Base-by-base conservation (phyloP, 2,888 invertebrate genomes). In the Oligia latruncula region DNA sequence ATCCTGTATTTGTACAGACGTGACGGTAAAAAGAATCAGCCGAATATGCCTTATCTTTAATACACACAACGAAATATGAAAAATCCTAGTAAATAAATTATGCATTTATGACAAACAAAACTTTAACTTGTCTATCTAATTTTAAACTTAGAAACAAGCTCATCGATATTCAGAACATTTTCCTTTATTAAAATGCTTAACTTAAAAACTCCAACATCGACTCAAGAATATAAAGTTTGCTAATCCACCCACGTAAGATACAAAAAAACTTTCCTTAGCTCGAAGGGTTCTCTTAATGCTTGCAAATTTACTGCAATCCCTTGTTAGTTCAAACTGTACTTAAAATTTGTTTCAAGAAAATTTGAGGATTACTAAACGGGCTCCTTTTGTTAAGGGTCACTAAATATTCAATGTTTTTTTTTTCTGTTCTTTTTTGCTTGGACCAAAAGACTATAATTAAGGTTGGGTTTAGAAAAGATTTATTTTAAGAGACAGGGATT, bases 201-300 rank as follows among this genome's bases (percentile, higher is more conserved):
- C 60, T 60, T 60, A 46, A 17, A 73, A 72, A 81, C 60, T 82
- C 65, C 20, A 43, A 75, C 60, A 55, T 49, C 29, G 35, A 46
- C 29, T 65, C 17, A 29, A 52, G 60, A 80, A 43, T 65, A 35
- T 29, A 81, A 81, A 73, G 13, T 77, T 78, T 71, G 17, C 43
- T 83, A 68, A 78, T 64, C 82, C 85, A 60, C 46, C 76, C 86
- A 83, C 40, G 71, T 35, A 78, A 60, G 52, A 60, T 40, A 55
- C 20, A 35, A 76, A 83, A 66, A 58, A 85, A 43, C 43, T 71
- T 77, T n/a, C 8, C 29, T 43, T 9, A 62, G 46, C 43, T 73
- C 35, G 17, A 71, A 74, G 71, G 71, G 60, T 64, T 77, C 78
- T 67, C 23, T 46, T 71, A 83, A 86, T 71, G 49, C 70, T 66